These are phyloP conservation scores for Seriola quinqueradiata DNA, from an alignment of 2,113 vertebrate species.

Conservation along the genomic window DNA sequence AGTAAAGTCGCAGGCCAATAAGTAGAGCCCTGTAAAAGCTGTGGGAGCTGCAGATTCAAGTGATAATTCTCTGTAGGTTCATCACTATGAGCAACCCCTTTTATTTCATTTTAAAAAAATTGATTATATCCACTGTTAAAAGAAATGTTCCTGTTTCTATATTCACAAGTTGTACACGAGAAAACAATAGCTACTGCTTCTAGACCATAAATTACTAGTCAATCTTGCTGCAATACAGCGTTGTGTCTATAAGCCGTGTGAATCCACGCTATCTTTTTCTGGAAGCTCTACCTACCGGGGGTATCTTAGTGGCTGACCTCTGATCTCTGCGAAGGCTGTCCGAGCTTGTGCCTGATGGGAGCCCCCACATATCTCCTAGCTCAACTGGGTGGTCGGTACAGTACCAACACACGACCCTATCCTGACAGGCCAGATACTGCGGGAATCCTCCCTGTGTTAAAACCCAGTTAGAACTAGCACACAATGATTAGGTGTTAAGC, in stretches of 20 bases:
- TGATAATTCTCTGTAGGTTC: background rate
- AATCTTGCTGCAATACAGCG: background rate
- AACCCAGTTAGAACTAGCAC: conserved; percentile 12
- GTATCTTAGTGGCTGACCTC: conserved; percentile 52
- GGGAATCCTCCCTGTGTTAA: conserved; percentile 51
- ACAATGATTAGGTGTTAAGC: conserved; percentile 10
- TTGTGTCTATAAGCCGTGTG: conserved; percentile 11
- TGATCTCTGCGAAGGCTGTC: conserved; percentile 52
- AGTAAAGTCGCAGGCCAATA: background rate
- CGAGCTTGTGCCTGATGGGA: conserved; percentile 44
- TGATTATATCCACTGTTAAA: background rate
- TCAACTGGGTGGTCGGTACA: conserved; percentile 59
- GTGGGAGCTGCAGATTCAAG: no score
- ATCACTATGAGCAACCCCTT: background rate
- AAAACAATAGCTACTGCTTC: background rate
- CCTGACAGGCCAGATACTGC: conserved; percentile 61
- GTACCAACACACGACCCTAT: conserved; percentile 35
- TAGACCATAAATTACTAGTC: no score
- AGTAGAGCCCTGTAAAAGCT: background rate
- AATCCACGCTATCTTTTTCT: conserved; percentile 35
- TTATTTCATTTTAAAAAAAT: background rate
- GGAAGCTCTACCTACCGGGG: conserved; percentile 37
- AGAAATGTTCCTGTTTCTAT: background rate
- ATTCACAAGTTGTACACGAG: background rate
- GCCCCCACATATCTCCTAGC: conserved; percentile 38